Conservation (phyloP, 2,888 invertebrate genomes). For the Sycophila texana region DNA sequence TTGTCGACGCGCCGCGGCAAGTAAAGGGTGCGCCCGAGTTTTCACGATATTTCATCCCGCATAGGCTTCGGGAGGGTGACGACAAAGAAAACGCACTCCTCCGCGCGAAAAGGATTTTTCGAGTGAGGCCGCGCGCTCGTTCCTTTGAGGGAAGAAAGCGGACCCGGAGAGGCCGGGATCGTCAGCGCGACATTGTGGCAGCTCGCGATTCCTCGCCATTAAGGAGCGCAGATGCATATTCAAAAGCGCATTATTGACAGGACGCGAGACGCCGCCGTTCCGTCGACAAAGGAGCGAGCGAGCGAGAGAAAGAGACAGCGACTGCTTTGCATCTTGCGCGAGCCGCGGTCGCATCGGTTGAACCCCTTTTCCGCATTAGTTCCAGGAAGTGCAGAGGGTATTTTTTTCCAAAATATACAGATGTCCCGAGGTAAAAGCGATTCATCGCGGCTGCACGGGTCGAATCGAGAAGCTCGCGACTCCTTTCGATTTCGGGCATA, state of each 20-base stretch:
- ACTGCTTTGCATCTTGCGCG: conserved; percentile 53
- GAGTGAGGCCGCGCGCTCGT: conserved; percentile 17
- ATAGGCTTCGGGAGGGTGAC: neutral
- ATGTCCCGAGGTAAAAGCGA: conserved; percentile 28
- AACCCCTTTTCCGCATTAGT: conserved; percentile 65
- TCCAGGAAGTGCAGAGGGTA: conserved; percentile 64
- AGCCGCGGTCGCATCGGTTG: neutral
- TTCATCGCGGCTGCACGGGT: conserved; percentile 21
- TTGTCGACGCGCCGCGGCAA: conserved; percentile 18
- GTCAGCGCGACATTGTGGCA: conserved; percentile 25
- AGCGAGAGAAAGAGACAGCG: neutral
- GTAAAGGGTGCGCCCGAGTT: conserved; percentile 13
- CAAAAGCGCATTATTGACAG: conserved; percentile 55
- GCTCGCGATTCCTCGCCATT: conserved; percentile 54
- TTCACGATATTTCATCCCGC: conserved; percentile 21
- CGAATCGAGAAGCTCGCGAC: conserved; percentile 31
- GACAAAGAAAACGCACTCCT: conserved; percentile 45
- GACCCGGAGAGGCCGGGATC: neutral
- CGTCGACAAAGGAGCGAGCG: conserved; percentile 44
- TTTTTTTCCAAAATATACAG: conserved; percentile 63
- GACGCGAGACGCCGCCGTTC: conserved; percentile 28
- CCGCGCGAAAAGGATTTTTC: conserved; percentile 40
- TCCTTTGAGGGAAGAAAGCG: conserved; percentile 20
- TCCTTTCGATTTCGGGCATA: conserved; percentile 36
- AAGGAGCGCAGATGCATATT: conserved; percentile 57